Conservation (phyloP, 1,140 invertebrate species). For the Euwallacea fornicatus region DNA sequence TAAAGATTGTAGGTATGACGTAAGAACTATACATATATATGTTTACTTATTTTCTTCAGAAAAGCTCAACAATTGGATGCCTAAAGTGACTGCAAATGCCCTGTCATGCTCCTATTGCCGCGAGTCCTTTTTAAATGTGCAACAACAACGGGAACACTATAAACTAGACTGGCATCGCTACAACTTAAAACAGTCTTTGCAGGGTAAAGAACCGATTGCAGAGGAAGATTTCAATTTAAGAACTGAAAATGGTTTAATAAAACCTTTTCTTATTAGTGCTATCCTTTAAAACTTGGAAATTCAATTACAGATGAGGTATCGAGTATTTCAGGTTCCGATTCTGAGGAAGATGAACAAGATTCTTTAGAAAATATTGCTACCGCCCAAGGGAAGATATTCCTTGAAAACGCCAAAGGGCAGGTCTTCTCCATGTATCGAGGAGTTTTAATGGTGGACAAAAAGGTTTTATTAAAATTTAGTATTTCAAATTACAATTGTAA, state of each 20-base stretch:
- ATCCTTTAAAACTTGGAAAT: neutral
- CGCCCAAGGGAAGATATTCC: constrained; percentile 71
- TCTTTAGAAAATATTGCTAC: constrained; percentile 60
- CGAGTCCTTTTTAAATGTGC: constrained; percentile 56
- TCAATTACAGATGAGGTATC: constrained; percentile 66
- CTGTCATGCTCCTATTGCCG: constrained; percentile 61
- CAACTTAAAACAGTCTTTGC: constrained; percentile 69
- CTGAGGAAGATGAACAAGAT: constrained; percentile 58
- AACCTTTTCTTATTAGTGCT: neutral
- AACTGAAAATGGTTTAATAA: constrained; percentile 40
- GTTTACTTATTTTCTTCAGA: neutral
- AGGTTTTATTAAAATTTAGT: constrained; percentile 54
- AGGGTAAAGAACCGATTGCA: constrained; percentile 58
- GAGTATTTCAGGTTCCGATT: constrained; percentile 75
- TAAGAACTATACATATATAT: too few species aligned
- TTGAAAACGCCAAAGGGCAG: constrained; percentile 66
- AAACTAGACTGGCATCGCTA: constrained; percentile 74
- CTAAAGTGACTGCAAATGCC: constrained; percentile 46
- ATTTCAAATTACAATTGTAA: constrained; percentile 4
- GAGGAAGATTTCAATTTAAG: constrained; percentile 56
- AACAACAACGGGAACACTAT: constrained; percentile 62
- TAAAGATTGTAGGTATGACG: too few species aligned
- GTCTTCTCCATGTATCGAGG: constrained; percentile 71
- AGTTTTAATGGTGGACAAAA: constrained; percentile 68
- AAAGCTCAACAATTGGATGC: neutral